Evolutionary conservation across 2,888 invertebrate species (phyloP).

Genomic region (Ophonus ardosiacus): DNA sequence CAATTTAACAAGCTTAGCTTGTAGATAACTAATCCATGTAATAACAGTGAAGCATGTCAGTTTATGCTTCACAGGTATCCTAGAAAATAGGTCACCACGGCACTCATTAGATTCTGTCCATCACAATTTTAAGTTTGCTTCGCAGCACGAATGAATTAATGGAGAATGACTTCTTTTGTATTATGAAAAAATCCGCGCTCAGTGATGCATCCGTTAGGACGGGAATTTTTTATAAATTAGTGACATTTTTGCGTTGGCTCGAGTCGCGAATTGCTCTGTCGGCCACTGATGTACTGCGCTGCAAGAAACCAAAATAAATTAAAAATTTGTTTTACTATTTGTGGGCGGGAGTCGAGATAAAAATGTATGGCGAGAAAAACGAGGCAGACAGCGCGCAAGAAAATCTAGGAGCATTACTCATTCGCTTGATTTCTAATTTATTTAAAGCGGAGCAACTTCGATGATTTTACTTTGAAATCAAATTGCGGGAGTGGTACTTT

Average conservation of each 20-base stretch:
- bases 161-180: background rate
- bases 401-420: background rate
- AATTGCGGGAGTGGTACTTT: background rate
- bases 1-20: too few relatives aligned
- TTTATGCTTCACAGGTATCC: too few relatives aligned
- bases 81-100: too few relatives aligned
- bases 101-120: too few relatives aligned
- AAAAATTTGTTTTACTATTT: slow-evolving; percentile 51
- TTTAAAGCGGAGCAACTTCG: slow-evolving; percentile 25
- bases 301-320: slow-evolving; percentile 46
- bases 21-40: too few relatives aligned
- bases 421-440: slow-evolving; percentile 22
- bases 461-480: slow-evolving; percentile 41
- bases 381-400: background rate
- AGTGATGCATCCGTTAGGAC: background rate
- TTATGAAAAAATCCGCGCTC: background rate
- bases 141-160: background rate
- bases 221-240: slow-evolving; percentile 22
- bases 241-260: slow-evolving; percentile 31
- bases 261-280: background rate
- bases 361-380: slow-evolving; percentile 23
- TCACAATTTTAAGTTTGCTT: too few relatives aligned
- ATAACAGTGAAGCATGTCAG: too few relatives aligned
- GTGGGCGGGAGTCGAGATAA: slow-evolving; percentile 13
- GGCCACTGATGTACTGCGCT: slow-evolving; percentile 31